phyloP scores from a whole-genome alignment of 2,888 invertebrate genomes.

The Bombyx huttoni region DNA sequence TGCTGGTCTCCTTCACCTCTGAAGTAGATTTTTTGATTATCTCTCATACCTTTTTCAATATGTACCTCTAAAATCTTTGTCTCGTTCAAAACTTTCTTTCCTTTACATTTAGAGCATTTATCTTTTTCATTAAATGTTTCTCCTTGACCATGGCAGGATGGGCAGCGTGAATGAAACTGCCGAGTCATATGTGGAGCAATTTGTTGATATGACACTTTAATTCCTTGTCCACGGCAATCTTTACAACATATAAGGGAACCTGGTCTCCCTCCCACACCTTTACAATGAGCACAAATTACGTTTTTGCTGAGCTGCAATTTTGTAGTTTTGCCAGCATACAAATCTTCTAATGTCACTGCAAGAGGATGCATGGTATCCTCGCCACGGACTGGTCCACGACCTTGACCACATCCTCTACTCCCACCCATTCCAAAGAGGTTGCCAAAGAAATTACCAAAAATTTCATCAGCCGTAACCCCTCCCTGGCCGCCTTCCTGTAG shows the following conservation, averaged over 20 bases:
- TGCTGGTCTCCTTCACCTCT: slow-evolving; percentile 92
- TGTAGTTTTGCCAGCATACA: slow-evolving; percentile 90
- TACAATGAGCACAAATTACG: slow-evolving; percentile 83
- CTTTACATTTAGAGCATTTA: slow-evolving; percentile 85
- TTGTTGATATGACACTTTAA: slow-evolving; percentile 81
- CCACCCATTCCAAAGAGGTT: slow-evolving; percentile 76
- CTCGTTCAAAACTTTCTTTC: slow-evolving; percentile 87
- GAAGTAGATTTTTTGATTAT: slow-evolving; percentile 88
- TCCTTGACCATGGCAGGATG: slow-evolving; percentile 78
- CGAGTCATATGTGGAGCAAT: slow-evolving; percentile 76
- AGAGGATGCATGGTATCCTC: slow-evolving; percentile 88
- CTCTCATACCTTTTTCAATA: slow-evolving; percentile 91
- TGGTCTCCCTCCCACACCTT: slow-evolving; percentile 82
- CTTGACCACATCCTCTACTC: slow-evolving; percentile 38
- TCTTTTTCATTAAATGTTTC: slow-evolving; percentile 85
- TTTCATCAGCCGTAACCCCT: slow-evolving; percentile 74
- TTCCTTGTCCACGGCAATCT: slow-evolving; percentile 83
- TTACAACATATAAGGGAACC: slow-evolving; percentile 78
- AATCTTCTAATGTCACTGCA: slow-evolving; percentile 89
- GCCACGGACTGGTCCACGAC: slow-evolving; percentile 75
- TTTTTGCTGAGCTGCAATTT: slow-evolving; percentile 88
- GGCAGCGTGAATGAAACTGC: slow-evolving; percentile 74
- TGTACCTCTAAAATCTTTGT: slow-evolving; percentile 89
- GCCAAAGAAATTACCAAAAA: slow-evolving; percentile 77
- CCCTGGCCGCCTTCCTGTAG: slow-evolving; percentile 83